Conservation (phyloP, 2,797 vertebrate species). For the Gymnopithys bicolor region DNA sequence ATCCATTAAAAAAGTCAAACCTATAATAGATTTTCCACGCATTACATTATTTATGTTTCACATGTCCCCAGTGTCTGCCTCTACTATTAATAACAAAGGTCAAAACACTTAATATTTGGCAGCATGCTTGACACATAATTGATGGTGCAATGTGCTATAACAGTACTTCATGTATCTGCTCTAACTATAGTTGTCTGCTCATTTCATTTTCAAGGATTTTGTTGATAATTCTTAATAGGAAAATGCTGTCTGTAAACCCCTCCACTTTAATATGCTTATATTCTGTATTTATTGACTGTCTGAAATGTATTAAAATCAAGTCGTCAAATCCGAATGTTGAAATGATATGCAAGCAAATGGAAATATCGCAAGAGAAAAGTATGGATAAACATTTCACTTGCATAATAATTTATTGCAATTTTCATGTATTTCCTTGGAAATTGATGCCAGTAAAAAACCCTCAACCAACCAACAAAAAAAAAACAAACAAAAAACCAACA, state of each 20-base stretch:
- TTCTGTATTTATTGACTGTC: background rate
- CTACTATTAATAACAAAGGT: conserved; percentile 65
- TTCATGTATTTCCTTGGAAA: background rate
- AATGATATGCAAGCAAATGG: background rate
- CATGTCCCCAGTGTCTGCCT: background rate
- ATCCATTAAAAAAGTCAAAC: background rate
- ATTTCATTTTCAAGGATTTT: conserved; percentile 50
- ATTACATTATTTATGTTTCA: conserved; percentile 9
- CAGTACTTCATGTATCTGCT: background rate
- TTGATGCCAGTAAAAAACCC: background rate
- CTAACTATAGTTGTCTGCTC: background rate
- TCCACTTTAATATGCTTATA: background rate
- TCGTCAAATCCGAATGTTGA: background rate
- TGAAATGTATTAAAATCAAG: background rate
- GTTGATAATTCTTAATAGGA: background rate
- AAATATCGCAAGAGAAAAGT: background rate
- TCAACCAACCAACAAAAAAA: too few relatives aligned
- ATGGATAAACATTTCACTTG: background rate
- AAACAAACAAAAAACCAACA: too few relatives aligned
- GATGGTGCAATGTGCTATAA: conserved; percentile 19
- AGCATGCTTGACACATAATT: conserved; percentile 24
- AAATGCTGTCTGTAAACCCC: background rate
- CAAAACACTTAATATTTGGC: conserved; percentile 68
- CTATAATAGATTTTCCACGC: background rate
- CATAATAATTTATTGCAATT: background rate